Evolutionary conservation across 1,140 invertebrate genomes (phyloP), one percentile per base, ranked within the genome.

Genomic region (Vanessa atalanta): DNA sequence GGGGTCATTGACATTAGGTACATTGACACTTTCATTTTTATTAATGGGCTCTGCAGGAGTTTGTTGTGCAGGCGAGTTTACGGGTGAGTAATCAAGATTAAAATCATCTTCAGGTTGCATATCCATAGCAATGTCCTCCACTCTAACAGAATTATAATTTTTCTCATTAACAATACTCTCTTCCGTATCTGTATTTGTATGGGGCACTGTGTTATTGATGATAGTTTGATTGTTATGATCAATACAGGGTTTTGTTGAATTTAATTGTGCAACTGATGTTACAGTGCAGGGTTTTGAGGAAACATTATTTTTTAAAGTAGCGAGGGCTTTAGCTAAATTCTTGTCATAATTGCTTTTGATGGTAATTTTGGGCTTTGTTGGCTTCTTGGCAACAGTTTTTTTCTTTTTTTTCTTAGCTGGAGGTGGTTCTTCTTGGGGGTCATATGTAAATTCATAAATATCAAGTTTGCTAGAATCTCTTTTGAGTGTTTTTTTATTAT

Each of bases 371-470:
- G 84, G 82, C 69, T 90, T 88, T 7, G 79, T 16, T 78, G 73
- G 79, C 63, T 80, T 88, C 66, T 83, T 87, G 31, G 73, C 81
- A 26, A 79, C 72, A 50, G 69, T 60, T 72, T 75, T 88, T 69
- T 88, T 89, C 55, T 81, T 81, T 73, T 88, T 89, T 68, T 89
- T 92, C 72, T 92, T 91, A 20, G 85, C 77, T 47, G 87, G 88
- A 51, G 84, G 73, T 26, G 88, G 90, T 81, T 92, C 90, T 51
- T 91, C 87, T 75, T 83, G 75, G n/a, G 90, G 90, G 72, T 92
- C 88, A 83, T 79, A 92, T 50, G 89, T 92, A 43, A 92, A 92
- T 65, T 92, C 90, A 81, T 92, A 92, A 31, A 91, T 76, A 84
- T 89, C 90, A 70, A 85, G 61, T 48, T 87, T 83, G 70, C 77